These are phyloP conservation scores for Hydriomena furcata DNA, from an alignment of 2,888 invertebrate species.

Conservation along the genomic window DNA sequence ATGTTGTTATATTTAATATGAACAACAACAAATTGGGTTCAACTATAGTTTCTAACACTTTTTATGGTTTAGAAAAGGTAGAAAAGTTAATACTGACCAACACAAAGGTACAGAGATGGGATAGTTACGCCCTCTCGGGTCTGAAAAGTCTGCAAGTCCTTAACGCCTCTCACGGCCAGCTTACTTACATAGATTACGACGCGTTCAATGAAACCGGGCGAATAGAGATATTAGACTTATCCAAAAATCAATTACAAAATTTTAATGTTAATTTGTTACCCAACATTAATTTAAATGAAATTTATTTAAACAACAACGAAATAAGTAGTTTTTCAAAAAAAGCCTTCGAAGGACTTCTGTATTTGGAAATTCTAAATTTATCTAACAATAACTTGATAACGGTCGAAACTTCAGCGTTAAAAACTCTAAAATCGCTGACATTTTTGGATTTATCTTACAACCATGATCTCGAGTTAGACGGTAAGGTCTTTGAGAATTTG, in stretches of 20 bases:
- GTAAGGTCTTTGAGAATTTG: conserved; percentile 3
- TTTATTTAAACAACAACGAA: conserved; percentile 19
- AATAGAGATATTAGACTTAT: conserved; percentile 16
- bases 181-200: conserved; percentile 8
- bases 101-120: conserved; percentile 7
- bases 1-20: conserved; percentile 4
- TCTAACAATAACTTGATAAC: conserved; percentile 8
- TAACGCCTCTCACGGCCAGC: conserved; percentile 15
- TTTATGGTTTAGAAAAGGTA: conserved; percentile 19
- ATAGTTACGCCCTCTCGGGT: conserved; percentile 9
- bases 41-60: conserved; percentile 7
- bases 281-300: background rate
- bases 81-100: conserved; percentile 11
- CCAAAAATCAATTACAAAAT: conserved; percentile 8
- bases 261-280: conserved; percentile 7
- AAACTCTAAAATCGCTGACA: background rate
- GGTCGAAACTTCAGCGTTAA: conserved; percentile 12
- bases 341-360: background rate
- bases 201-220: conserved; percentile 7
- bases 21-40: conserved; percentile 1
- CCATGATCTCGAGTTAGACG: conserved; percentile 4
- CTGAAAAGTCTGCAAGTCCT: conserved; percentile 7
- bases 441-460: conserved; percentile 17
- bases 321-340: conserved; percentile 6
- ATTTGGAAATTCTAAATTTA: conserved; percentile 8